These are phyloP conservation scores for Bagarius yarrelli DNA, from an alignment of 2,113 vertebrate genomes.

Conservation along the genomic window DNA sequence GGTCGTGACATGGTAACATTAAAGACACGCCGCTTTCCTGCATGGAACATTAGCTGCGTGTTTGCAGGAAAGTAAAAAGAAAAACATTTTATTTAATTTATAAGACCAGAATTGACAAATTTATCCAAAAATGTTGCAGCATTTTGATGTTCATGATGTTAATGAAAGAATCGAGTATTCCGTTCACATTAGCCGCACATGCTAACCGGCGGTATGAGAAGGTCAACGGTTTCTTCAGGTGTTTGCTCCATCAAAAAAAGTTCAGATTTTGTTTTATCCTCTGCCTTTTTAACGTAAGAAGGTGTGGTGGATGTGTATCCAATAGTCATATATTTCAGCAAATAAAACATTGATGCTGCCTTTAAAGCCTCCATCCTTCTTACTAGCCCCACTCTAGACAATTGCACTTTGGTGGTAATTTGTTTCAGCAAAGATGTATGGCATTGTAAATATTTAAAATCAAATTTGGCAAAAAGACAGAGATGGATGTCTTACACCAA, in stretches of 20 bases:
- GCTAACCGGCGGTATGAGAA: constrained; percentile 3
- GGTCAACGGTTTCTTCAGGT: constrained; percentile 20
- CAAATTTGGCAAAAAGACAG: constrained; percentile 99
- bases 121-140: constrained; percentile 6
- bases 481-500: constrained; percentile 94
- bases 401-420: constrained; percentile 98
- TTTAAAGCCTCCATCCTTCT: constrained; percentile 96
- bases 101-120: not conserved
- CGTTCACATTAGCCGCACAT: not conserved
- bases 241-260: constrained; percentile 56
- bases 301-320: constrained; percentile 76
- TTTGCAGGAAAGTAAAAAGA: not conserved
- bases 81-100: not conserved
- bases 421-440: constrained; percentile 95
- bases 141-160: not conserved
- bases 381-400: constrained; percentile 89
- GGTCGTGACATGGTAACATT: constrained; percentile 24
- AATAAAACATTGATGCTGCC: constrained; percentile 99
- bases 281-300: constrained; percentile 63
- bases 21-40: constrained; percentile 8
- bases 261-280: constrained; percentile 60
- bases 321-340: constrained; percentile 86
- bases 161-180: not conserved
- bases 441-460: constrained; percentile 99
- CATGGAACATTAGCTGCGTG: constrained; percentile 12